Evolutionary conservation across 2,888 invertebrate species (phyloP), one percentile per base, ranked within the genome.

Genomic region (Stenodera caucasica): DNA sequence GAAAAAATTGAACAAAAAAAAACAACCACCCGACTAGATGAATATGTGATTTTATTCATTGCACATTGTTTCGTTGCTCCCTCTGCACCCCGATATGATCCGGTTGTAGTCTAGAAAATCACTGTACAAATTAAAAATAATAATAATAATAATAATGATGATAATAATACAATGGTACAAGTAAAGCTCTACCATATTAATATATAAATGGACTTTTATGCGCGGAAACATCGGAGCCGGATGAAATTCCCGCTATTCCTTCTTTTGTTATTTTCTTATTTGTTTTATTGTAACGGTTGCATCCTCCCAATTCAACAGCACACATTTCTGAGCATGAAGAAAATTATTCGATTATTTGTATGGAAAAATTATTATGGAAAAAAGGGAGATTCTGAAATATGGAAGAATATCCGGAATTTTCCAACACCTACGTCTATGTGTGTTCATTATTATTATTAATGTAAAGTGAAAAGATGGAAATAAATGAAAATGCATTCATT

Each of bases 11-110:
- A 15, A 32, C 23, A 72, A 76, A 74, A 72, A 71, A 68, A 67
- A 67, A 71, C 57, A 53, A 71, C 57, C 55, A 63, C 55, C 69
- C n/a, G 35, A 9, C n/a, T 35, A 70, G 76, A 77, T 75, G 77
- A 75, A 76, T 78, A 76, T 79, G 79, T 79, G 78, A 79, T 79
- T 78, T 79, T 76, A 78, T 79, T 78, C 78, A 77, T 75, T 76
- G 76, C 71, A 70, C 75, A 74, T 76, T 76, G 75, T 74, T 73
- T 70, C 72, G 73, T 70, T 69, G 70, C 63, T 67, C 65, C 61
- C 52, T 61, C 54, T 53, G 32, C 60, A 64, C 62, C 67, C 65
- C 67, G 67, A 63, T 60, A 68, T 66, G 69, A 67, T 71, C 69
- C 70, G 64, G 63, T 70, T 67, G 68, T 65, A 69, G 69, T 70